These are phyloP conservation scores for Gallinago nigripennis DNA, from an alignment of 2,797 vertebrate genomes.

Conservation along the genomic window DNA sequence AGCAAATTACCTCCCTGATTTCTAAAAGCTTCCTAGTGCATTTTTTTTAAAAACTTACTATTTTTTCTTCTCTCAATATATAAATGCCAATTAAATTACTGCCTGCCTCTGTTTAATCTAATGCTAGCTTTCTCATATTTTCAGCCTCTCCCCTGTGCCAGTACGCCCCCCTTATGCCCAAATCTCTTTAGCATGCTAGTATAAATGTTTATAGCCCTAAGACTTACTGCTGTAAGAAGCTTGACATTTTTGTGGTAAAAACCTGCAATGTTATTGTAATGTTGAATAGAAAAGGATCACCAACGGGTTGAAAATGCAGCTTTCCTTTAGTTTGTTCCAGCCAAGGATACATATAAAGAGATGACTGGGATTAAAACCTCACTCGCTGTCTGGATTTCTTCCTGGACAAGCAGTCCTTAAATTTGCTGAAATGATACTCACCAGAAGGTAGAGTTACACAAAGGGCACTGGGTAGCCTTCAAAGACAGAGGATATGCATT, in stretches of 20 bases:
- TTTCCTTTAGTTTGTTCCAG: neutral
- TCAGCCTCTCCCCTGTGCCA: conserved; percentile 13
- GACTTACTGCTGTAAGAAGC: conserved; percentile 3
- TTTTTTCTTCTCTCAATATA: conserved; percentile 6
- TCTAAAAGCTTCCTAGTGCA: conserved; percentile 20
- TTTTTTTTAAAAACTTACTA: neutral
- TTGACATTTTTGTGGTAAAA: conserved; percentile 28
- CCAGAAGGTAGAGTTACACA: neutral
- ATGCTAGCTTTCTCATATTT: conserved; percentile 28
- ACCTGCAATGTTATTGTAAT: neutral
- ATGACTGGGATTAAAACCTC: conserved; percentile 1
- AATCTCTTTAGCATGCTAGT: conserved; percentile 36
- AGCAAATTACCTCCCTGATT: conserved; percentile 61
- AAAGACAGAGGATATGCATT: neutral
- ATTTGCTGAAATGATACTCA: neutral
- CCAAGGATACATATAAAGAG: neutral
- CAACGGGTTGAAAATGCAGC: neutral
- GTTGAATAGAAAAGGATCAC: conserved; percentile 17
- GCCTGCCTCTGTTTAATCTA: conserved; percentile 52
- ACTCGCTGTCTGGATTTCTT: neutral
- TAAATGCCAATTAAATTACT: conserved; percentile 15
- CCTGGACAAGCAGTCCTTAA: neutral
- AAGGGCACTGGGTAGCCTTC: neutral
- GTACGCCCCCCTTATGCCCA: neutral
- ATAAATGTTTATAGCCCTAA: conserved; percentile 34